Conservation (phyloP, 2,113 vertebrate genomes). For the Hypomesus transpacificus region DNA sequence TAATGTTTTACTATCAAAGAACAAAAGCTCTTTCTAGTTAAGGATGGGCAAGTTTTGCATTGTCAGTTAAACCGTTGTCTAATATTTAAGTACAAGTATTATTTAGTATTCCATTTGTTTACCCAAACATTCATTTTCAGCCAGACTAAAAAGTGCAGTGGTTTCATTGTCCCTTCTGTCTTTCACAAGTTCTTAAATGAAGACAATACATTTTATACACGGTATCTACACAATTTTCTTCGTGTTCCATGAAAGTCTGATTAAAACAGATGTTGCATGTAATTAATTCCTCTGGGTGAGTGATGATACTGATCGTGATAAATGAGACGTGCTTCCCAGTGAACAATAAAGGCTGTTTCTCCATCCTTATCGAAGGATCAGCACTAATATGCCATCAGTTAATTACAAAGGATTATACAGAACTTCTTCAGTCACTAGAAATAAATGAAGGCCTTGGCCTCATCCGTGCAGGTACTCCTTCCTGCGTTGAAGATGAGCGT, state of each 20-base stretch:
- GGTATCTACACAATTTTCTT: no score
- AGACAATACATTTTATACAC: no score
- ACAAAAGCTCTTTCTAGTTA: not conserved
- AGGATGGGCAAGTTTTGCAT: no score
- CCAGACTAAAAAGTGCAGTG: no score
- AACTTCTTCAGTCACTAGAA: constrained; percentile 18
- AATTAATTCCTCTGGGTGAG: constrained; percentile 57
- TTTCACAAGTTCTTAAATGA: no score
- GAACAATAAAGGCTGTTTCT: constrained; percentile 33
- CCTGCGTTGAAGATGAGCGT: constrained; percentile 34
- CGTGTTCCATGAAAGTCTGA: constrained; percentile 17
- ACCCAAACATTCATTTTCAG: no score
- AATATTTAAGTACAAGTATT: no score
- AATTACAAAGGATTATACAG: constrained; percentile 41
- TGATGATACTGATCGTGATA: constrained; percentile 52
- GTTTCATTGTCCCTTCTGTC: no score
- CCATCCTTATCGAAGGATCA: constrained; percentile 24
- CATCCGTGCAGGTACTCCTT: constrained; percentile 22
- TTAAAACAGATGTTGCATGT: constrained; percentile 53
- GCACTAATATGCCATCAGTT: constrained; percentile 38
- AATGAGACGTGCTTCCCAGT: constrained; percentile 42
- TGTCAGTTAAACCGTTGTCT: no score
- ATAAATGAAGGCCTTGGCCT: constrained; percentile 24
- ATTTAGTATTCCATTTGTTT: no score
- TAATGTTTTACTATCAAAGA: not conserved